These are phyloP conservation scores for Hydroisotoma schaefferi DNA, from an alignment of 2,888 invertebrate species.

Conservation along the genomic window DNA sequence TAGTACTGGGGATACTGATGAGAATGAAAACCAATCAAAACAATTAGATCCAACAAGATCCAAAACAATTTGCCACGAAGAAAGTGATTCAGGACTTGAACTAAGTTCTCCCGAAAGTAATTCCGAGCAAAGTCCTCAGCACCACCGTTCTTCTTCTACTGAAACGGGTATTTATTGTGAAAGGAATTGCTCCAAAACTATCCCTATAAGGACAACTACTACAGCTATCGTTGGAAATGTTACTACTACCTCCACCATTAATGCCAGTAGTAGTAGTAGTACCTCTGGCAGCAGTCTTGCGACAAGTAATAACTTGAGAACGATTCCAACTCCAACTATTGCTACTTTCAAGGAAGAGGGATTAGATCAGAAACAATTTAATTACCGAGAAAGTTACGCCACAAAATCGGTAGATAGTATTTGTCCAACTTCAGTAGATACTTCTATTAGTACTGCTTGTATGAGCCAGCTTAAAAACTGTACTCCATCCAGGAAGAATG, in stretches of 20 bases:
- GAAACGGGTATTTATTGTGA: neutral
- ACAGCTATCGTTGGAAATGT: too few relatives aligned
- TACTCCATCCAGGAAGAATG: too few relatives aligned
- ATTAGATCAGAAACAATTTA: neutral
- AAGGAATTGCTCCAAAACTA: neutral
- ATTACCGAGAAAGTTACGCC: too few relatives aligned
- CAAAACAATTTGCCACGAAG: neutral
- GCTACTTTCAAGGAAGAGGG: conserved; percentile 10
- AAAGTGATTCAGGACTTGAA: conserved; percentile 46
- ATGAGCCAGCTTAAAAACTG: too few relatives aligned
- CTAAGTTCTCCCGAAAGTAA: conserved; percentile 45
- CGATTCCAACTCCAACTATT: too few relatives aligned
- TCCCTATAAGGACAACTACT: conserved; percentile 13
- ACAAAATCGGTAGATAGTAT: too few relatives aligned
- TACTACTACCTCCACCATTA: too few relatives aligned
- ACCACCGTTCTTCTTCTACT: neutral
- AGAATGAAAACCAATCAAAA: neutral
- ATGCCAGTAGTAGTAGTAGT: too few relatives aligned
- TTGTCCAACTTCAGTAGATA: too few relatives aligned
- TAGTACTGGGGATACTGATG: neutral
- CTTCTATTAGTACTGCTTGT: too few relatives aligned
- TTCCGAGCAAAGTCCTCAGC: conserved; percentile 7
- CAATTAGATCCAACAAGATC: neutral
- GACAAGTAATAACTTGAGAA: too few relatives aligned
- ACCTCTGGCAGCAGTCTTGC: too few relatives aligned